Evolutionary conservation across 2,888 invertebrate species (phyloP).

Genomic region (Agriopis marginaria): DNA sequence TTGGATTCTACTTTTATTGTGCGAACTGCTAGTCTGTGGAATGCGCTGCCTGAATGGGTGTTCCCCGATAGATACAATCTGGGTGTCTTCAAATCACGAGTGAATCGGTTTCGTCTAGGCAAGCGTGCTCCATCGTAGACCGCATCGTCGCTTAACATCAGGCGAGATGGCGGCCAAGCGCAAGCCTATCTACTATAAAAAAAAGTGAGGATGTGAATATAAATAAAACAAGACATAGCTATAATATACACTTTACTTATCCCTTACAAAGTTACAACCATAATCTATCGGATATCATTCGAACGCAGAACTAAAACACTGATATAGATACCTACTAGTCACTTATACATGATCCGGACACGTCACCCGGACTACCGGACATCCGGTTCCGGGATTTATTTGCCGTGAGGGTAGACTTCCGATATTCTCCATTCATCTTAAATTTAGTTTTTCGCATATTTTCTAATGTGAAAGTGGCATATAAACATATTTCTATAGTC

Average conservation of each 20-base stretch:
- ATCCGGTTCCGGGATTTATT: background rate
- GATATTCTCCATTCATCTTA: background rate
- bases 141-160: too few relatives aligned
- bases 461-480: too few relatives aligned
- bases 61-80: too few relatives aligned
- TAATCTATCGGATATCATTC: conserved; percentile 20
- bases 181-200: too few relatives aligned
- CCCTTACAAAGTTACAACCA: conserved; percentile 42
- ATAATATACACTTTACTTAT: conserved; percentile 48
- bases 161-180: too few relatives aligned
- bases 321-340: conserved; percentile 20
- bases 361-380: background rate
- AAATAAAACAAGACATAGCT: conserved; percentile 34
- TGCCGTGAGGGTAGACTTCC: conserved; percentile 5
- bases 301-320: conserved; percentile 18
- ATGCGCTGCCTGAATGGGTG: too few relatives aligned
- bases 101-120: too few relatives aligned
- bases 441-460: background rate
- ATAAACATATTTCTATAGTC: background rate
- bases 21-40: too few relatives aligned
- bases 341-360: conserved; percentile 13
- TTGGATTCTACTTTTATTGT: too few relatives aligned
- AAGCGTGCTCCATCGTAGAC: too few relatives aligned
- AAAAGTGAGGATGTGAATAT: too few relatives aligned
- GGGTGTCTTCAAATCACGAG: too few relatives aligned